Conservation (phyloP, 2,797 vertebrate genomes). For the Darevskia nairensis region DNA sequence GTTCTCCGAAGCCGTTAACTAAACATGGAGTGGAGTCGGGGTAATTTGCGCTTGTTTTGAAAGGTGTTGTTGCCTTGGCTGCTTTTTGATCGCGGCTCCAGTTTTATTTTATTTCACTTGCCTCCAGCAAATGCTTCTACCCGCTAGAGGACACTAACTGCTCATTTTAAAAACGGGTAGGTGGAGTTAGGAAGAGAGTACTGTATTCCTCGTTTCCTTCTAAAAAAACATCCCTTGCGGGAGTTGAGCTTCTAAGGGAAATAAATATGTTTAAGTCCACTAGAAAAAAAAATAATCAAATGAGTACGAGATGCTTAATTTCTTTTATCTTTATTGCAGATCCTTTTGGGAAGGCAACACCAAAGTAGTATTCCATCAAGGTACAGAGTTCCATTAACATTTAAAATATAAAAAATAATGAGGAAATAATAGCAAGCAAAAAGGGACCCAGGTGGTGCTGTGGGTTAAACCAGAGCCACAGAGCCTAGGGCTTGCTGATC, state of each 20-base stretch:
- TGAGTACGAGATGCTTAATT: neutral
- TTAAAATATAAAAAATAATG: neutral
- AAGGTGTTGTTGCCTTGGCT: neutral
- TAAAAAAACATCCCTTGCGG: neutral
- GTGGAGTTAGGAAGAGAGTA: neutral
- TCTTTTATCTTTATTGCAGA: neutral
- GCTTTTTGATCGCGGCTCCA: neutral
- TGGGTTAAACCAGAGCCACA: no score
- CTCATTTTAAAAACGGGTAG: neutral
- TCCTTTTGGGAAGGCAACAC: neutral
- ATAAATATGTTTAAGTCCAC: neutral
- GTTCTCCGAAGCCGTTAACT: neutral
- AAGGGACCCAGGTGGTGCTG: no score
- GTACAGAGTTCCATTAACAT: neutral
- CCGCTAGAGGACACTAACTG: slow-evolving; percentile 3
- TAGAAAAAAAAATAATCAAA: neutral
- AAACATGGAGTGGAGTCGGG: neutral
- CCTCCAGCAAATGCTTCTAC: neutral
- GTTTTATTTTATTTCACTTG: no score
- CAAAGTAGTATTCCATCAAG: neutral
- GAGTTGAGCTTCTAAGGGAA: neutral
- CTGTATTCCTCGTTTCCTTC: neutral
- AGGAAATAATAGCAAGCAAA: neutral
- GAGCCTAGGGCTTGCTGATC: no score
- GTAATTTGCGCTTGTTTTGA: neutral